Conservation (phyloP, 2,113 vertebrate genomes). For the Notiomystis cincta region DNA sequence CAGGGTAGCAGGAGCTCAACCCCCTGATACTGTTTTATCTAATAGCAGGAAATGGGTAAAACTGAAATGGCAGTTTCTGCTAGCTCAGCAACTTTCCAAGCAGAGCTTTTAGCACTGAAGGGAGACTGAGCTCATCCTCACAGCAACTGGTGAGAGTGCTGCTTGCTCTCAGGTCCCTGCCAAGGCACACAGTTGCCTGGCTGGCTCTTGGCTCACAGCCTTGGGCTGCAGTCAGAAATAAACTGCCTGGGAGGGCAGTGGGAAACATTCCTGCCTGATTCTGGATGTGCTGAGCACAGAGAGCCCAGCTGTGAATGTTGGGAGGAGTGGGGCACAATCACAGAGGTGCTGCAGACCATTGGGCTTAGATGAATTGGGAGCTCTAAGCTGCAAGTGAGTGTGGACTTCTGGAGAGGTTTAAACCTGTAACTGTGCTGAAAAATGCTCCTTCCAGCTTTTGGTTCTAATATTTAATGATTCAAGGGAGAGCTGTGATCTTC, state of each 20-base stretch:
- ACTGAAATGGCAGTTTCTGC: background rate
- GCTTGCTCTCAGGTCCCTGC: background rate
- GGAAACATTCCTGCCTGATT: background rate
- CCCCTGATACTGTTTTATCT: background rate
- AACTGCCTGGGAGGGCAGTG: background rate
- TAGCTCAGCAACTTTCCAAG: background rate
- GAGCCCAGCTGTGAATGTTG: background rate
- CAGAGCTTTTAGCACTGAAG: background rate
- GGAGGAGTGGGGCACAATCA: background rate
- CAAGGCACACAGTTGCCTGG: background rate
- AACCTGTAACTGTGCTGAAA: background rate
- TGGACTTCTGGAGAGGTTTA: background rate
- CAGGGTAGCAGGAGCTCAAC: background rate
- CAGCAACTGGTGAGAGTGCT: background rate
- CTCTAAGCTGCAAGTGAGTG: fast-evolving
- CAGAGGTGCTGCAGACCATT: background rate
- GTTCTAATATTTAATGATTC: background rate
- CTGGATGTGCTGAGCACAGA: background rate
- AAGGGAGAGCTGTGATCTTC: background rate
- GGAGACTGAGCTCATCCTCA: background rate
- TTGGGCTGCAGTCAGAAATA: background rate
- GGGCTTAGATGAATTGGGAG: background rate
- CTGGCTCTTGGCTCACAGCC: background rate
- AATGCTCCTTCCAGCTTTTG: background rate
- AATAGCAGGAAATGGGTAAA: background rate